Base-by-base conservation (phyloP, 2,113 vertebrate genomes). In the Lates calcarifer region DNA sequence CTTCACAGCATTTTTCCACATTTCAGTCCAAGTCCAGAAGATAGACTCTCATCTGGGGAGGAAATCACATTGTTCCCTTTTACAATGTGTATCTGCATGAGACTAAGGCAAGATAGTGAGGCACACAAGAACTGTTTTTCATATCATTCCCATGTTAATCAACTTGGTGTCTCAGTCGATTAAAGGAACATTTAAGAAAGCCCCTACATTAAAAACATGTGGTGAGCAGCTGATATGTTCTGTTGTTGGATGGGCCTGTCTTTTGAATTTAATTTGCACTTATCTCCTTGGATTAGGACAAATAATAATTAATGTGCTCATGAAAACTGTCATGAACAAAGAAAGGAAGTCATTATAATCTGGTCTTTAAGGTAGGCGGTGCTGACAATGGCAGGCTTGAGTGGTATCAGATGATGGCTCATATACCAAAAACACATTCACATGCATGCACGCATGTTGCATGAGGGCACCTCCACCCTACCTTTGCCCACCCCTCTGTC, bases 221-320 rank as follows among this genome's bases (percentile, higher is more conserved):
- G 56, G 18, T 3, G 2, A 62, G 61, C 37, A 71, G 20, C 37
- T 47, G 39, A 29, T 53, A 41, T 64, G 65, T 53, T 61, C 24
- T 29, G 29, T 18, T 76, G 35, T 29, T 66, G 22, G 35, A 80
- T 56, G 33, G 6, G 39, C 63, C 72, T 29, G 45, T 29, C 20
- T 58, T 74, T 74, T 81, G 8, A 63, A 68, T 72, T 79, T 39
- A 64, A 90, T 67, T 74, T 67, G 64, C 60, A 51, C 10, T 75
- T 51, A 57, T 68, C 65, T 82, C 55, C 20, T 31, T 8, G n/a
- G 67, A 77, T 74, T 74, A 80, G 56, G 58, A 45, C 6, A 58
- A 63, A 64, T 45, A 84, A 82, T 70, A 77, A 86, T 78, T 51
- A 29, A 81, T 72, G 60, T 41, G 65, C 35, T 68, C 55, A 49